phyloP scores from a whole-genome alignment of 1,140 invertebrate genomes.

The Brachionus sp. region DNA sequence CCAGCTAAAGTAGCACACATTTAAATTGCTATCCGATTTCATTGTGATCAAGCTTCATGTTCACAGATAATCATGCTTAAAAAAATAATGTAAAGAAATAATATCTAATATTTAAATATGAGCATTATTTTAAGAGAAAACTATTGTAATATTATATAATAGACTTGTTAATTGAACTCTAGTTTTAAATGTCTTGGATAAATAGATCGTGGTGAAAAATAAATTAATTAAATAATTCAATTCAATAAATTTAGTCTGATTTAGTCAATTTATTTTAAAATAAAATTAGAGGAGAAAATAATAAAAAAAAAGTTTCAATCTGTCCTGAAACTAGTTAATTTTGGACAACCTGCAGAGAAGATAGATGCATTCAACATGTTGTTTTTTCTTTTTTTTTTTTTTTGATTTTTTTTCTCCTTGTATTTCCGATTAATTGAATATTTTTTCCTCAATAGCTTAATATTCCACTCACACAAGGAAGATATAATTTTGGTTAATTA shows the following conservation, averaged over 20 bases:
- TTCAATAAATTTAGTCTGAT: not conserved
- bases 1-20: not conserved
- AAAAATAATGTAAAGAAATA: not conserved
- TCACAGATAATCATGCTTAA: not conserved
- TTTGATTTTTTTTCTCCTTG: not conserved
- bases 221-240: not conserved
- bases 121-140: not conserved
- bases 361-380: not conserved
- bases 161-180: not conserved
- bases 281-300: no score
- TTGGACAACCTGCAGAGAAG: not conserved
- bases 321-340: not conserved
- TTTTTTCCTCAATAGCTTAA: not conserved
- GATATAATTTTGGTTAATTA: not conserved
- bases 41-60: not conserved
- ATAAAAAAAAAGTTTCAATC: not conserved
- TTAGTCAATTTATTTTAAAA: not conserved
- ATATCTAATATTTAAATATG: not conserved
- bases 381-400: not conserved
- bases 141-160: slow-evolving; percentile 20
- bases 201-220: not conserved
- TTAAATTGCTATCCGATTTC: not conserved
- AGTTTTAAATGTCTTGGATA: slow-evolving; percentile 36
- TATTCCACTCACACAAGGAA: not conserved
- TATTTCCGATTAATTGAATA: not conserved